Percentiles rank a stretch among this genome's conserved stretches.
Evolutionary conservation across 2,797 vertebrate species (phyloP).

Genomic region (Euthynnus affinis): DNA sequence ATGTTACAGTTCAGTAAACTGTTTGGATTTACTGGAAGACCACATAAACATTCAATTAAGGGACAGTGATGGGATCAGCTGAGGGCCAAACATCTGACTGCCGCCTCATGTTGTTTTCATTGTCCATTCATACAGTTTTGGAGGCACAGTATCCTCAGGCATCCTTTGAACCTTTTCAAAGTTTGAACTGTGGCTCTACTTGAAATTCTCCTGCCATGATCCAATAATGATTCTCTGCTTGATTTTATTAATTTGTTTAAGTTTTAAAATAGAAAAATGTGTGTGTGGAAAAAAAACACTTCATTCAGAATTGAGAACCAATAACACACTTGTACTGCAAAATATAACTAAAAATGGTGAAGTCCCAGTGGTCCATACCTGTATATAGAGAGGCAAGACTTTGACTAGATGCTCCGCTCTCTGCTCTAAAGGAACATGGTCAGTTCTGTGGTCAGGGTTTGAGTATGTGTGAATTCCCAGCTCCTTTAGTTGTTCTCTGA

Average conservation of each 20-base stretch:
- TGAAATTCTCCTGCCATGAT: neutral
- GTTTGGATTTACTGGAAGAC: slow-evolving; percentile 21
- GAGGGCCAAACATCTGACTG: slow-evolving; percentile 59
- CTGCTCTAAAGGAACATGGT: slow-evolving; percentile 42
- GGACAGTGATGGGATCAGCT: slow-evolving; percentile 43
- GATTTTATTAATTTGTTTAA: neutral
- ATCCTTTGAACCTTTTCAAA: slow-evolving; percentile 3
- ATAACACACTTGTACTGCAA: neutral
- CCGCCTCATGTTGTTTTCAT: slow-evolving; percentile 22
- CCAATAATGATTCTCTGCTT: neutral
- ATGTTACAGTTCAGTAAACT: slow-evolving; percentile 29
- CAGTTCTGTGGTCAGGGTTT: slow-evolving; percentile 34
- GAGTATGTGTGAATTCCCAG: slow-evolving; percentile 58
- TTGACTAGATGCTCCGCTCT: slow-evolving; percentile 68
- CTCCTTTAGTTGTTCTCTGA: slow-evolving; percentile 75
- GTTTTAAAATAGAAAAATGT: neutral
- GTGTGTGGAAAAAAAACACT: neutral
- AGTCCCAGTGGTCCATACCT: slow-evolving; percentile 72
- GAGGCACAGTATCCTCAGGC: neutral
- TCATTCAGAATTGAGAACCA: neutral
- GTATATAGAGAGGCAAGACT: slow-evolving; percentile 80
- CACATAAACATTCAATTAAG: neutral
- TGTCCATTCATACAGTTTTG: slow-evolving; percentile 14
- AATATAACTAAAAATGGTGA: slow-evolving; percentile 16
- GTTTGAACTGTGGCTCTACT: neutral